Evolutionary conservation across 1,140 invertebrate genomes (phyloP).

Genomic region (Oncopeltus fasciatus): DNA sequence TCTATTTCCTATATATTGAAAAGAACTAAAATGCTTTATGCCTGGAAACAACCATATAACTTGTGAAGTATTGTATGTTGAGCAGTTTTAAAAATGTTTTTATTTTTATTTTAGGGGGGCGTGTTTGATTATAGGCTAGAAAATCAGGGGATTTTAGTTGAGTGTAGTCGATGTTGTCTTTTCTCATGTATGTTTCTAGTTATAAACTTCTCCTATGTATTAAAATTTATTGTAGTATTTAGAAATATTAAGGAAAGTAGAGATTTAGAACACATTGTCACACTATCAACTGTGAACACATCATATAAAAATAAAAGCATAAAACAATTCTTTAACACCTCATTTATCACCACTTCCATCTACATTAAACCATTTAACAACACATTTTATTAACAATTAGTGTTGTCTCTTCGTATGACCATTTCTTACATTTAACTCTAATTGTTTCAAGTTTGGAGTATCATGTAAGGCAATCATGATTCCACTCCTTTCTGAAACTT

Average conservation of each 20-base stretch:
- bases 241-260: not conserved
- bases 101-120: not conserved
- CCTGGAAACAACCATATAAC: constrained; percentile 1
- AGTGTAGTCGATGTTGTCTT: not conserved
- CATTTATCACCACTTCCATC: not conserved
- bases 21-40: not conserved
- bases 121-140: not conserved
- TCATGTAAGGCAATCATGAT: no score
- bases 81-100: not conserved
- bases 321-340: not conserved
- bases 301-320: constrained; percentile 1
- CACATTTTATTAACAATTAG: no score
- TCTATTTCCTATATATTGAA: not conserved
- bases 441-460: no score
- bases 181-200: constrained; percentile 4
- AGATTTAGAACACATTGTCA: not conserved
- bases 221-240: not conserved
- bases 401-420: no score
- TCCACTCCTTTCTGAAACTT: no score
- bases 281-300: constrained; percentile 1
- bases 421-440: no score
- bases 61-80: not conserved
- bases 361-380: no score
- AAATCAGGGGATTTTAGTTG: not conserved
- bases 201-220: not conserved